Evolutionary conservation across 2,797 vertebrate species (phyloP).

Genomic region (Tokudaia muenninki): DNA sequence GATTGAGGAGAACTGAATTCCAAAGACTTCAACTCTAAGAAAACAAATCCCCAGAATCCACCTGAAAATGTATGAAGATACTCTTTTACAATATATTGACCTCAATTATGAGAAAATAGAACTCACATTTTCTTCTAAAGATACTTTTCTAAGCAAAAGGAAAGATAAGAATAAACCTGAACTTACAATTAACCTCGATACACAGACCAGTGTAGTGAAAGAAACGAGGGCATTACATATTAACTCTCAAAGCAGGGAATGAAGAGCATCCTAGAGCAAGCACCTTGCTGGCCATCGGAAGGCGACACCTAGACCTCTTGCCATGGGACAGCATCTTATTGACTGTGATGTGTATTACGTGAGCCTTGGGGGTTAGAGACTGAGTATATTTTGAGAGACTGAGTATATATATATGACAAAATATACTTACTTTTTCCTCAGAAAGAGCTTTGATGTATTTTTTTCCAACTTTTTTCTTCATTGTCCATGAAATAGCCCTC

Average conservation of each 20-base stretch:
- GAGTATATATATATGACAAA: not conserved
- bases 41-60: not conserved
- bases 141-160: constrained; percentile 4
- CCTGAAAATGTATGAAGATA: not conserved
- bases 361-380: not conserved
- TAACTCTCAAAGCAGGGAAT: not conserved
- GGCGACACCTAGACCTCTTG: not conserved
- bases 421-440: constrained; percentile 88
- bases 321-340: not conserved
- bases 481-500: constrained; percentile 91
- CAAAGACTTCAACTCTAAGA: not conserved
- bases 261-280: not conserved
- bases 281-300: not conserved
- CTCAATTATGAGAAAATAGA: not conserved
- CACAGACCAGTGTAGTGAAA: not conserved
- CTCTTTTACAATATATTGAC: not conserved
- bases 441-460: constrained; percentile 90
- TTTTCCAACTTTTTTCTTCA: constrained; percentile 94
- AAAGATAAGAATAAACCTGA: not conserved
- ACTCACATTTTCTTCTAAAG: not conserved
- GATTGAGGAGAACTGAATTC: not conserved
- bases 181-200: constrained; percentile 1
- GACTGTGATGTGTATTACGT: not conserved
- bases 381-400: no score
- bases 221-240: not conserved